These are phyloP conservation scores for Gastracanthus pulcherrimus DNA, from an alignment of 2,888 invertebrate genomes.

Conservation along the genomic window DNA sequence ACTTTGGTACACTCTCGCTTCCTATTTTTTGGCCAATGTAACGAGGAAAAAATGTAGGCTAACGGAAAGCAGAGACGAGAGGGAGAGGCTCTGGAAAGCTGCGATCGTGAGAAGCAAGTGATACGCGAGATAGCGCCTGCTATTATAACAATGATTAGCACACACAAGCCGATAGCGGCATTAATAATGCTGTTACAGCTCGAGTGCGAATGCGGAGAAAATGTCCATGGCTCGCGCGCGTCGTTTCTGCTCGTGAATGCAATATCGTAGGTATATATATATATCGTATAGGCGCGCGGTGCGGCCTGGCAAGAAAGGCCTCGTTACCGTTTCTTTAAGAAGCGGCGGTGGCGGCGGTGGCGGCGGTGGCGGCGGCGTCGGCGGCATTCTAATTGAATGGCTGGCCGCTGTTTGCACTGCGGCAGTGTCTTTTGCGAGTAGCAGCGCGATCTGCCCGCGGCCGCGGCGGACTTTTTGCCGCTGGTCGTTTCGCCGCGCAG, in stretches of 20 bases:
- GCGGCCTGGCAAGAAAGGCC: constrained; percentile 61
- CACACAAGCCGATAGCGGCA: background rate
- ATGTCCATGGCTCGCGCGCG: background rate
- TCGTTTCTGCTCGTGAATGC: background rate
- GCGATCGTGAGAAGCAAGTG: background rate
- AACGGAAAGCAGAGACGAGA: background rate
- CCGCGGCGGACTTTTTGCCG: constrained; percentile 5
- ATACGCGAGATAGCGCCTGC: background rate
- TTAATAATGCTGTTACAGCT: background rate
- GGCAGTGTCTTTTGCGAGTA: background rate
- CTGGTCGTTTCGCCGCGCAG: background rate
- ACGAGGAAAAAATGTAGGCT: background rate
- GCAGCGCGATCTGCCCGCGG: background rate
- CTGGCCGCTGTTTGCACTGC: background rate
- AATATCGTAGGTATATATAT: background rate
- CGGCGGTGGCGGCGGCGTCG: background rate
- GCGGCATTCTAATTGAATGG: constrained; percentile 17
- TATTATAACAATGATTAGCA: background rate
- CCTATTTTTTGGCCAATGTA: too few relatives aligned
- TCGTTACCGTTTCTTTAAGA: constrained; percentile 70
- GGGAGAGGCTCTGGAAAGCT: background rate
- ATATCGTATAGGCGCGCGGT: too few relatives aligned
- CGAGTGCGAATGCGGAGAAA: background rate
- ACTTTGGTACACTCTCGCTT: background rate
- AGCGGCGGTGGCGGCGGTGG: constrained; percentile 59